Base-by-base conservation (phyloP, 2,888 invertebrate genomes). In the Stenichneumon culpator region DNA sequence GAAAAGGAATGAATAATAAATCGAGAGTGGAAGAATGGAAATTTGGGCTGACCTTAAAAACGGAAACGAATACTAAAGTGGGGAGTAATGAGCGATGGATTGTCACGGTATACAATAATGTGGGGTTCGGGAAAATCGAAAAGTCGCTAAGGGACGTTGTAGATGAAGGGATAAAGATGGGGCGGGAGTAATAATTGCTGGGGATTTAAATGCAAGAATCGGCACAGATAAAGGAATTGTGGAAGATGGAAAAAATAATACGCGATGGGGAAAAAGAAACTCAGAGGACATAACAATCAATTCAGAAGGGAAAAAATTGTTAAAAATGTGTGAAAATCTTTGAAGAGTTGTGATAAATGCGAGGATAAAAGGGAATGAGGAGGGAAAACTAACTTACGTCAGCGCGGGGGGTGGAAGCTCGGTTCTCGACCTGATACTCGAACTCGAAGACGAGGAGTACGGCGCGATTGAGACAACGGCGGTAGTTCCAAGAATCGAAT, bases 1-100 rank as follows among this genome's bases (percentile, higher is more conserved):
- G 47, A 22, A 86, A 83, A 47, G 6, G 16, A 0, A n/a, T 68
- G 16, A 11, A 44, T 3, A 22, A 22, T 16, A 16, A 32, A 0
- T 77, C 47, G 22, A 47, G 0, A 32, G 68, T 86, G n/a, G 22
- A 7, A 1, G 70, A 74, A 63, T 75, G 86, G 86, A 39, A 75
- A 3, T 73, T 63, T 19, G 83, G 82, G 4, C 36, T 86, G 7
- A 67, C 47, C 9, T 4, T 75, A 36, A 60, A 77, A 39, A 39
- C 39, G 9, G 39, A 9, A 39, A 39, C 39, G 7, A 39, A 39
- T 39, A 39, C 6, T 9, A 0, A 39, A 39, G 6, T 9, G 39
- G 52, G n/a, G 2, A n/a, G 22, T 22, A 57, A 25, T 0, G 14
- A 57, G 22, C 2, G 19, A 11, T 57, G 57, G 57, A 57, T 57